Percentiles rank a stretch among this genome's conserved stretches.
Evolutionary conservation across 2,113 vertebrate species (phyloP).

Genomic region (Brienomyrus longianalis): DNA sequence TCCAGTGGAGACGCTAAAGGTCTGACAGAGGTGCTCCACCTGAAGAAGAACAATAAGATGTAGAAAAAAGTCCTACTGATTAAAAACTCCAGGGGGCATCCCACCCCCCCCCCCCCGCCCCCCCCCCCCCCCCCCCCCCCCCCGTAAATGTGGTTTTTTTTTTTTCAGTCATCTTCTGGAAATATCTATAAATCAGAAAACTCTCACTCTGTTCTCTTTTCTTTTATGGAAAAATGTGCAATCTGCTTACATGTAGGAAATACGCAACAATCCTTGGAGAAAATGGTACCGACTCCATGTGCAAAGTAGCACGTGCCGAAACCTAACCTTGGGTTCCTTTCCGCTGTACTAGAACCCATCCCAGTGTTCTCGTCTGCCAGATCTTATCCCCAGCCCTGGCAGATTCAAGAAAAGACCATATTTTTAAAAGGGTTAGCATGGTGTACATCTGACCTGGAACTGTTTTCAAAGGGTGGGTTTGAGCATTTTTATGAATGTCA

Average conservation of each 20-base stretch:
- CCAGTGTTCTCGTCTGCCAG: neutral
- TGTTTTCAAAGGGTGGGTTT: neutral
- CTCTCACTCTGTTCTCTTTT: neutral
- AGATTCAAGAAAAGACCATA: neutral
- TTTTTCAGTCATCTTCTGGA: neutral
- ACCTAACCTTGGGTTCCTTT: neutral
- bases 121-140: neutral
- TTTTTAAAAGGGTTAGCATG: neutral
- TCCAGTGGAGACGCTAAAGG: slow-evolving; percentile 29
- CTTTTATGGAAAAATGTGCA: neutral
- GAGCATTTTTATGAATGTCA: neutral
- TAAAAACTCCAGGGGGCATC: neutral
- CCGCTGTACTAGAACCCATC: neutral
- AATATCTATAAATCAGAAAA: slow-evolving; percentile 1
- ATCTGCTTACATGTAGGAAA: neutral
- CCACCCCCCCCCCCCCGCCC: neutral
- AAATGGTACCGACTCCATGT: neutral
- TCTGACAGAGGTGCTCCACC: neutral
- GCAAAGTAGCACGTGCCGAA: neutral
- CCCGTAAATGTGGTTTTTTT: neutral
- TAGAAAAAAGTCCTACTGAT: neutral
- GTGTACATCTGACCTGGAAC: neutral
- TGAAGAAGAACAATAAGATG: neutral
- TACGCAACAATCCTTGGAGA: neutral
- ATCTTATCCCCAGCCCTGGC: neutral